Percentiles rank a stretch among this genome's conserved stretches.
Conservation (phyloP, 2,113 vertebrate genomes). For the Dasypus novemcinctus region DNA sequence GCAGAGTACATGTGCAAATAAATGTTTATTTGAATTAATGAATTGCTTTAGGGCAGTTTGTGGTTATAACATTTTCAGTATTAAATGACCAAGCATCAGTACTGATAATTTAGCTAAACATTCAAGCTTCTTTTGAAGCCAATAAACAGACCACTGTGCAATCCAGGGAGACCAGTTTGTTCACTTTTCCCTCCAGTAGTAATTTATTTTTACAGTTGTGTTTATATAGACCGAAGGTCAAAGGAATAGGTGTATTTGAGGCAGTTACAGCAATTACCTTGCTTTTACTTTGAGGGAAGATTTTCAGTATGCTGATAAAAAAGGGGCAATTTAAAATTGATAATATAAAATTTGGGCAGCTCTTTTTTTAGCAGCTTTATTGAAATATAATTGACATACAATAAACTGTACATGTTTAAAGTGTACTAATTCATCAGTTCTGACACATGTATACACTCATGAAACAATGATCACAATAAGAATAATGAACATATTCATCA, state of each 20-base stretch:
- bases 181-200: constrained; percentile 73
- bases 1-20: neutral
- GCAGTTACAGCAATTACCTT: constrained; percentile 33
- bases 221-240: constrained; percentile 76
- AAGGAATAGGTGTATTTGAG: constrained; percentile 57
- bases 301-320: constrained; percentile 30
- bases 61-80: constrained; percentile 40
- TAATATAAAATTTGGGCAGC: constrained; percentile 20
- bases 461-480: neutral
- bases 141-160: constrained; percentile 42
- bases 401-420: neutral
- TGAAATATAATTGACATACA: constrained; percentile 36
- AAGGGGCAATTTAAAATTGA: constrained; percentile 12
- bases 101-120: constrained; percentile 50
- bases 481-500: neutral
- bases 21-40: constrained; percentile 56
- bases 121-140: constrained; percentile 48
- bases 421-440: neutral
- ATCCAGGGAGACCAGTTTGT: constrained; percentile 73
- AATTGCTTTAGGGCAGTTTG: constrained; percentile 21
- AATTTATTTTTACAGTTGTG: constrained; percentile 64
- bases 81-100: constrained; percentile 23
- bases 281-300: neutral
- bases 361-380: constrained; percentile 28
- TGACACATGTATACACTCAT: neutral